These are phyloP conservation scores for Edolisoma coerulescens DNA, from an alignment of 2,113 vertebrate species.

Conservation along the genomic window DNA sequence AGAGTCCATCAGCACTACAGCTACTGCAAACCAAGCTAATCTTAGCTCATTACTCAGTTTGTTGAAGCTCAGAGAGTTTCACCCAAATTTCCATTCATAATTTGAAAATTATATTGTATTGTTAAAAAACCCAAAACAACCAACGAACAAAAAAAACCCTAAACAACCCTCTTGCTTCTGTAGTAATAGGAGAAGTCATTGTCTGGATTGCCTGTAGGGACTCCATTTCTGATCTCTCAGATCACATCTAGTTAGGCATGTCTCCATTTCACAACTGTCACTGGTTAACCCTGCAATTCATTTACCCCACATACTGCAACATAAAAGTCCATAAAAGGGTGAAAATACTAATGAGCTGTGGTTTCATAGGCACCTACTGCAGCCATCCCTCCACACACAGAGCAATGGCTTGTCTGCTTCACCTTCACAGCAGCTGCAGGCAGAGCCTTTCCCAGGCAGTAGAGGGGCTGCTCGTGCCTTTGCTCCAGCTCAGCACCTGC, in stretches of 20 bases:
- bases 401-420: background rate
- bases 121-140: background rate
- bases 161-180: background rate
- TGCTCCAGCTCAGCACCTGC: background rate
- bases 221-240: background rate
- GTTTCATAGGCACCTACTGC: background rate
- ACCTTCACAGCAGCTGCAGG: background rate
- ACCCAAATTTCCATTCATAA: constrained; percentile 12
- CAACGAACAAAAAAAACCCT: background rate
- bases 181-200: background rate
- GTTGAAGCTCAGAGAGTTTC: background rate
- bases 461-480: background rate
- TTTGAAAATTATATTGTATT: background rate
- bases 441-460: background rate
- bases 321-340: background rate
- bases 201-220: background rate
- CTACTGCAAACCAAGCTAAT: background rate
- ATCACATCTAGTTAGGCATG: background rate
- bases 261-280: background rate
- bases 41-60: constrained; percentile 30
- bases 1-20: background rate
- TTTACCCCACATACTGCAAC: background rate
- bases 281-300: background rate
- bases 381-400: background rate
- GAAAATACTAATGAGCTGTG: background rate